Evolutionary conservation across 2,113 vertebrate species (phyloP), one percentile per base, ranked within the genome.

Genomic region (Bubalus kerabau): DNA sequence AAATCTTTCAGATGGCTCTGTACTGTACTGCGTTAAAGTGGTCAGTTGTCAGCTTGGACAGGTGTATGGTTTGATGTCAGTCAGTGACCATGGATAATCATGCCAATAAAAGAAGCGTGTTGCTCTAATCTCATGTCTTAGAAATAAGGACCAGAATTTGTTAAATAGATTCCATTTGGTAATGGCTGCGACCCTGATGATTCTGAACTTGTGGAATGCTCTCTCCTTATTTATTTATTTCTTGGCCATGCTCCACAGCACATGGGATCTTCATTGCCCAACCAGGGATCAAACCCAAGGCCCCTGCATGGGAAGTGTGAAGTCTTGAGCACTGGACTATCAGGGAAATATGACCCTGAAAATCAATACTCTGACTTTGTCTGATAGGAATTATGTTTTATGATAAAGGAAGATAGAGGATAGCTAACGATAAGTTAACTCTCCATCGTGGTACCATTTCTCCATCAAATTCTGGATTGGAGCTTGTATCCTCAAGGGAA

Each of bases 401-500:
- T 74, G 48, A 36, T 28, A 71, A 36, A 90, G 4, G 21, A 78
- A 93, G 46, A 74, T 56, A 62, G 6, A 24, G 17, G 15, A 50
- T 23, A 87, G 78, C 59, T 85, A 67, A 78, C 32, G 28, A 0
- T 52, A 67, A 87, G 62, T 80, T 74, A 95, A 92, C 5, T 30
- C 57, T 97, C 36, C 2, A 67, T 86, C 16, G 26, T 86, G 67
- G 85, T 87, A 71, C 76, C 15, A 26, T 95, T 91, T 97, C 50
- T 46, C 40, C 76, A 83, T 83, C 36, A 24, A 43, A 92, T 80
- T 80, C 40, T 81, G 89, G 60, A 91, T 23, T 54, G n/a, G 78
- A 93, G 78, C 0, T 15, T 59, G 50, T 19, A 23, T 91, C 87
- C 97, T 93, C 94, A 64, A 89, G 91, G 60, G 96, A 95, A 91